Evolutionary conservation across 1,140 invertebrate genomes (phyloP), one percentile per base, ranked within the genome.

Genomic region (Leptinotarsa undecemlineata): DNA sequence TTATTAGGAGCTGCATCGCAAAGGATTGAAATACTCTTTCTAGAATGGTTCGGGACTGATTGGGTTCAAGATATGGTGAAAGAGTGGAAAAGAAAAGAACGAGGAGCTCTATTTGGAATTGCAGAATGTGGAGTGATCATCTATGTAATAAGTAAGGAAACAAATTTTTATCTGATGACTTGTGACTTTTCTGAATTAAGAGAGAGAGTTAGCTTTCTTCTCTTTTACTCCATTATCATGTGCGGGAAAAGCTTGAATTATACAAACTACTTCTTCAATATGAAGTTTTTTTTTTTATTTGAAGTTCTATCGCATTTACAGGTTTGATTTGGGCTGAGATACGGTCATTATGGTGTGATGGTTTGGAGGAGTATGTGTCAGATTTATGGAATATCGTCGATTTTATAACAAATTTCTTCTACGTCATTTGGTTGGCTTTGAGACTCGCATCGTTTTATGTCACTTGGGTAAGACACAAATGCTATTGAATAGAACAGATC

Each of bases 371-470:
- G 62, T 99, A 98, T 82, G 87, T 97, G 47, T 91, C 91, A 66
- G 96, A 99, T 86, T 90, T 98, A 73, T 99, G 97, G 97, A 99
- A 99, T 84, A 95, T 98, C 78, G 92, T 98, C 4, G 97, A 99
- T 85, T 98, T 98, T 82, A 93, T 98, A 78, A 97, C 95, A 19
- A 98, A 98, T 85, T 90, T 92, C 76, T 94, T 98, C 79, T 99
- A 98, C 82, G 92, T 98, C 20, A 91, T 95, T 26, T 98, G 97
- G 92, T 91, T 98, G 69, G 90, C 91, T 74, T 87, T 98, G 75
- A 88, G 96, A 77, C 85, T 90, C 20, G 91, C 91, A 0, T 89
- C 94, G 1, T 93, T 91, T 89, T 91, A 91, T 77, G 89, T 94
- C 74, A 93, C 94, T 60, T 92, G 92, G 89, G 93, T 94, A 85